phyloP scores from a whole-genome alignment of 2,888 invertebrate genomes.

The Zaprionus obscuricornis region DNA sequence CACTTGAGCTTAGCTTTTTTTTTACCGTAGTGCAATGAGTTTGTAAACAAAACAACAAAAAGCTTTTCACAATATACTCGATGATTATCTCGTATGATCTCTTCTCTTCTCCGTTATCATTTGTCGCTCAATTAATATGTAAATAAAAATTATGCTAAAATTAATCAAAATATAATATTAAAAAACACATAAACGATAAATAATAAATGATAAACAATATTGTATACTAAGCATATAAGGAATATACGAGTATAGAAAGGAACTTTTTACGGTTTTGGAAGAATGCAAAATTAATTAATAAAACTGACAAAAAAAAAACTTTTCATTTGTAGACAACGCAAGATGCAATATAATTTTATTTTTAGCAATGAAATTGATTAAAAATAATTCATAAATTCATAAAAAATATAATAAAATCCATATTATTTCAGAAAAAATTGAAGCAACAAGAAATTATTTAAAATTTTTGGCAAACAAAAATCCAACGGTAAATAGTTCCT shows the following conservation, averaged over 20 bases:
- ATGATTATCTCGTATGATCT: no score
- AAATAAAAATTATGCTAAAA: conserved; percentile 29
- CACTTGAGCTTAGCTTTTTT: conserved; percentile 64
- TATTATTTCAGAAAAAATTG: conserved; percentile 37
- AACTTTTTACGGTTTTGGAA: conserved; percentile 78
- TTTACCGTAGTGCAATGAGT: conserved; percentile 35
- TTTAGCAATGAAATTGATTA: conserved; percentile 1
- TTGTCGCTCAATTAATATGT: conserved; percentile 25
- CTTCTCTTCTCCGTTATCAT: no score
- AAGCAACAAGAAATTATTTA: conserved; percentile 53
- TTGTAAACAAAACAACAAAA: conserved; percentile 10
- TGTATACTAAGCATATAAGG: conserved; percentile 4
- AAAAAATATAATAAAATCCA: conserved; percentile 28
- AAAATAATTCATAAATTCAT: conserved; percentile 22
- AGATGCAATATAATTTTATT: no score
- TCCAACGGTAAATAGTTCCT: conserved; percentile 82
- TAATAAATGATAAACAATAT: neutral
- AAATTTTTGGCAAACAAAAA: conserved; percentile 78
- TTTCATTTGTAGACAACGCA: conserved; percentile 61
- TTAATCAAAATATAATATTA: conserved; percentile 4
- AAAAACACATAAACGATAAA: conserved; percentile 1
- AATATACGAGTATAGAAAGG: conserved; percentile 58
- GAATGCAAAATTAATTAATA: conserved; percentile 63
- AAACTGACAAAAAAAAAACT: no score
- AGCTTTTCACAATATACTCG: conserved; percentile 3